phyloP scores from a whole-genome alignment of 2,797 vertebrate genomes.

The Micromesistius poutassou region DNA sequence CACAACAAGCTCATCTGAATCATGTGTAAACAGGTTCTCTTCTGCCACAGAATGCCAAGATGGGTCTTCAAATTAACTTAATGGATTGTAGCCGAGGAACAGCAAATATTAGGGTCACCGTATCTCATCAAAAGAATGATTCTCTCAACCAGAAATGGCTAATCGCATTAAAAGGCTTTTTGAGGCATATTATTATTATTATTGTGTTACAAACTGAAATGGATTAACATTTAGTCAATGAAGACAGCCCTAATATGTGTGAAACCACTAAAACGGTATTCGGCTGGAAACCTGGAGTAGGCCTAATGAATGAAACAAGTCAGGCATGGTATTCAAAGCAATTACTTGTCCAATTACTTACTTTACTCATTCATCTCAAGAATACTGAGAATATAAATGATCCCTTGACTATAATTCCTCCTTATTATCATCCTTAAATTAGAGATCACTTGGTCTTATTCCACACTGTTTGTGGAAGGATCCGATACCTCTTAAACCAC shows the following conservation, averaged over 20 bases:
- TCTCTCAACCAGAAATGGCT: not conserved
- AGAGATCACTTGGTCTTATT: not conserved
- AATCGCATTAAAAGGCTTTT: not conserved
- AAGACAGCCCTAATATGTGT: not conserved
- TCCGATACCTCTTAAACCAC: not conserved
- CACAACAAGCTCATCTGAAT: not conserved
- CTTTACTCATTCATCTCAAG: conserved; percentile 1
- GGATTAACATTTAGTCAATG: not conserved
- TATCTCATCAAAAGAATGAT: not conserved
- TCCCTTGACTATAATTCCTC: not conserved
- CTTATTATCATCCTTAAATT: not conserved
- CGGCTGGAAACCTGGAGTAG: not conserved
- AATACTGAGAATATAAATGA: not conserved
- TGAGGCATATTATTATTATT: conserved; percentile 2
- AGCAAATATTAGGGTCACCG: not conserved
- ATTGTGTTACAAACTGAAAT: not conserved
- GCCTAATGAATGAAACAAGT: conserved; percentile 1
- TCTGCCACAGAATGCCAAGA: not conserved
- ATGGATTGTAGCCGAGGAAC: not conserved
- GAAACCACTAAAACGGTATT: not conserved
- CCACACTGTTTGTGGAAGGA: not conserved
- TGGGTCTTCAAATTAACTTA: not conserved
- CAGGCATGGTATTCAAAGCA: not conserved
- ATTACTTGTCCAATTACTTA: not conserved
- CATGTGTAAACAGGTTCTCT: not conserved